Conservation (phyloP, 2,888 invertebrate genomes). For the Neelides folsomi region DNA sequence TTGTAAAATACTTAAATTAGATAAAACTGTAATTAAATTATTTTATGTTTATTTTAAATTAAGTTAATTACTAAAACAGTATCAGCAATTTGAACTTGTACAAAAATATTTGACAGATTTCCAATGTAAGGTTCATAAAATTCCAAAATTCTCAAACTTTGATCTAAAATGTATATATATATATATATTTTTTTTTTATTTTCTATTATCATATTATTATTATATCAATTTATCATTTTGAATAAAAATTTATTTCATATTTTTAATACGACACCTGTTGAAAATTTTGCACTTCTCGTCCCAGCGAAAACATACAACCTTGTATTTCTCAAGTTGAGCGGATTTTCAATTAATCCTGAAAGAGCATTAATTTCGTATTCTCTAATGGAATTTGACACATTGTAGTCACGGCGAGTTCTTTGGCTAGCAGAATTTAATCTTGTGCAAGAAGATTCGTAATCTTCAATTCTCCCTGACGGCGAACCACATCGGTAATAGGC, state of each 20-base stretch:
- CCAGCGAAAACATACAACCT: slow-evolving; percentile 29
- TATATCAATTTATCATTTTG: too few relatives aligned
- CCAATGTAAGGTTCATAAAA: slow-evolving; percentile 24
- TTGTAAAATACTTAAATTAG: neutral
- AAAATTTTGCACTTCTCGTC: slow-evolving; percentile 20
- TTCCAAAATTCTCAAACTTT: slow-evolving; percentile 18
- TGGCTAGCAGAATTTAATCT: slow-evolving; percentile 6
- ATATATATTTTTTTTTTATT: neutral
- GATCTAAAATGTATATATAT: slow-evolving; percentile 7
- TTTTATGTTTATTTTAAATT: too few relatives aligned
- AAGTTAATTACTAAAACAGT: too few relatives aligned
- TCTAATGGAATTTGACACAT: slow-evolving; percentile 18
- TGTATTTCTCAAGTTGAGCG: slow-evolving; percentile 23
- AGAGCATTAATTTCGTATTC: slow-evolving; percentile 20
- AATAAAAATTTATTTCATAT: too few relatives aligned
- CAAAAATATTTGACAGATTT: slow-evolving; percentile 14
- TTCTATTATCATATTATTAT: too few relatives aligned
- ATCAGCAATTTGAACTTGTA: slow-evolving; percentile 8
- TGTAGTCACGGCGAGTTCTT: slow-evolving; percentile 1
- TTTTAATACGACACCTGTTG: slow-evolving; percentile 14
- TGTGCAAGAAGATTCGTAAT: slow-evolving; percentile 30
- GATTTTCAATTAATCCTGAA: slow-evolving; percentile 24
- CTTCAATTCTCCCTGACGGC: slow-evolving; percentile 15
- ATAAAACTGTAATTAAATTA: too few relatives aligned
- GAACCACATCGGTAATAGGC: slow-evolving; percentile 32